phyloP scores from a whole-genome alignment of 1,140 invertebrate genomes.

The Phymorhynchus buccinoides region DNA sequence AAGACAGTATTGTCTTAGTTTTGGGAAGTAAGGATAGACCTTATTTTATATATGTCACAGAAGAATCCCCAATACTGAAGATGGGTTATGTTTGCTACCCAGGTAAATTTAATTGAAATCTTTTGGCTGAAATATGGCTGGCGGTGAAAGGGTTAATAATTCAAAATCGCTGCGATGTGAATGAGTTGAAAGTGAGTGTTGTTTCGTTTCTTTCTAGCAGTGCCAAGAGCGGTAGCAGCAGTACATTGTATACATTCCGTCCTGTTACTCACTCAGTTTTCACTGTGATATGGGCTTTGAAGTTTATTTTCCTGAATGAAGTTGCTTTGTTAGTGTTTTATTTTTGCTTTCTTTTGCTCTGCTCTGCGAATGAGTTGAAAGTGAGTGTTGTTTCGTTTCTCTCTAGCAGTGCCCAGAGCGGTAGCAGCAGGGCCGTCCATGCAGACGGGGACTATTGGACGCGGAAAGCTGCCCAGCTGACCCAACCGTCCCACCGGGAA shows the following conservation, averaged over 20 bases:
- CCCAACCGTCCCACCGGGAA: slow-evolving; percentile 37
- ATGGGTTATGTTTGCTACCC: no score
- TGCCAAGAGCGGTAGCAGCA: slow-evolving; percentile 2
- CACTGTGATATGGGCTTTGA: neutral
- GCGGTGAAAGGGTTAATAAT: no score
- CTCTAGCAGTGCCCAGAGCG: slow-evolving; percentile 21
- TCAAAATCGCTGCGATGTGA: no score
- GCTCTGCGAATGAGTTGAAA: neutral
- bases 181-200: neutral
- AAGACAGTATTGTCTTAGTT: no score
- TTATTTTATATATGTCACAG: no score
- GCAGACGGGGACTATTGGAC: slow-evolving; percentile 44
- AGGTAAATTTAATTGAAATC: no score
- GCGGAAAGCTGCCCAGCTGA: slow-evolving; percentile 30
- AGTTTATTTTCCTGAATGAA: neutral
- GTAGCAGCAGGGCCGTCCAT: no score
- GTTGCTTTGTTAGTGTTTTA: neutral
- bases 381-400: slow-evolving; percentile 16
- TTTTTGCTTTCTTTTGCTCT: neutral
- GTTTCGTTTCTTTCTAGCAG: slow-evolving; percentile 23
- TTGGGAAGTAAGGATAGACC: no score
- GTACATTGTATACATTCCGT: neutral
- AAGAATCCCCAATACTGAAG: no score
- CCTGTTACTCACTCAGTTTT: neutral
- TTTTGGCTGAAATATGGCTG: no score